A percentile compares a stretch with the other conserved stretches of the same genome.
Conservation (phyloP, 1,140 invertebrate genomes). For the Drosophila lowei region DNA sequence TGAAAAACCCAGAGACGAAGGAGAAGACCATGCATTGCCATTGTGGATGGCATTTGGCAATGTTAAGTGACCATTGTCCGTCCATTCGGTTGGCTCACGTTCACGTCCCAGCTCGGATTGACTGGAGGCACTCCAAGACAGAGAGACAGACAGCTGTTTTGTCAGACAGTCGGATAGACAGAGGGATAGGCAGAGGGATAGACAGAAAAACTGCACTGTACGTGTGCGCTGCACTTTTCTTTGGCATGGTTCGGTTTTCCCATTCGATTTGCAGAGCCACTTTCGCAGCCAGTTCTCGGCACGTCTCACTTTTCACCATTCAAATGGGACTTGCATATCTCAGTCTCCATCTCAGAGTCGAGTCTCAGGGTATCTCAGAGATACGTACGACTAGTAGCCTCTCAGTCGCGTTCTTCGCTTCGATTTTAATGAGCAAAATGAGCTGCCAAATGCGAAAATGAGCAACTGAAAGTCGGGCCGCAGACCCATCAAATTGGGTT, state of each 20-base stretch:
- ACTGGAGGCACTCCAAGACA: too few relatives aligned
- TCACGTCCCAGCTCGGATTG: slow-evolving; percentile 21
- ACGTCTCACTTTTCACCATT: slow-evolving; percentile 26
- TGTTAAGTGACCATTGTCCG: slow-evolving; percentile 34
- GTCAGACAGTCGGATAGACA: slow-evolving; percentile 23
- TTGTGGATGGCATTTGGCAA: slow-evolving; percentile 38
- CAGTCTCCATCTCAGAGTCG: background rate
- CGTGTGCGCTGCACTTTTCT: slow-evolving; percentile 54
- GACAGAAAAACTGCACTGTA: slow-evolving; percentile 1
- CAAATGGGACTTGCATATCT: slow-evolving; percentile 15
- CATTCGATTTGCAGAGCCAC: slow-evolving; percentile 34
- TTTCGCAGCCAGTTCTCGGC: slow-evolving; percentile 34
- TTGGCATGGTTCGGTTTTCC: slow-evolving; percentile 66
- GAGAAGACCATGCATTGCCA: slow-evolving; percentile 38
- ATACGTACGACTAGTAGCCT: background rate
- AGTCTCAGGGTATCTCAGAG: slow-evolving; percentile 1
- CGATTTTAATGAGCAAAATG: slow-evolving; percentile 56
- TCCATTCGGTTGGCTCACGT: slow-evolving; percentile 51
- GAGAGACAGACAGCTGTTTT: slow-evolving; percentile 10
- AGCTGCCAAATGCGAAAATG: slow-evolving; percentile 29
- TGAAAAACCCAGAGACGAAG: background rate
- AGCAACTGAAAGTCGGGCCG: slow-evolving; percentile 42
- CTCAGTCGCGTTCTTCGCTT: slow-evolving; percentile 10
- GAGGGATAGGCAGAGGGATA: slow-evolving; percentile 16
- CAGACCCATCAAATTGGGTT: slow-evolving; percentile 65